Evolutionary conservation across 2,113 vertebrate genomes (phyloP), one percentile per base, ranked within the genome.

Genomic region (Tor tambroides): DNA sequence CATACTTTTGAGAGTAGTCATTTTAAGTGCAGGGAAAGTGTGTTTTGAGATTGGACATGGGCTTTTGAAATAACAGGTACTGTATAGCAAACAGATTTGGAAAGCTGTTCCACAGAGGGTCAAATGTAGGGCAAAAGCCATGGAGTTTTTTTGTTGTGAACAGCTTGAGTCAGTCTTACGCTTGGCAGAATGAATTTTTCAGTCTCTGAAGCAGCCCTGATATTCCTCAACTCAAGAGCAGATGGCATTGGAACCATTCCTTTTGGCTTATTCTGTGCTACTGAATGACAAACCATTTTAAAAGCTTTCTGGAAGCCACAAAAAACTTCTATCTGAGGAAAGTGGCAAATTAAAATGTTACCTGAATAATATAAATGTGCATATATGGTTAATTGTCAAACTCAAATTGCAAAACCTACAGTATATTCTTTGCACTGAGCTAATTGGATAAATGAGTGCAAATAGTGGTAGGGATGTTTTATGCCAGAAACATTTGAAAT

Each of bases 181-280:
- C 77, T 56, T 59, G 77, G 51, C 77, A 35, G 51, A 35, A 80
- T 80, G 17, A 8, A 38, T 80, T 75, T 35, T 59, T 59, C 72
- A 76, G 72, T 46, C 11, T 75, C 38, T 75, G 72, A 75, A 75
- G 38, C 43, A 9, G 30, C 30, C 30, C 28, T 80, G 51, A 35
- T 80, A 80, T 80, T 80, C 51, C 30, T 80, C 77, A 59, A 80
- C 77, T 59, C 21, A 35, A 80, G 76, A 79, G 77, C 77, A 80
- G 77, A 80, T 59, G 77, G 77, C 77, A 35, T 59, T 80, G 77
- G 77, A 80, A 59, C 51, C 14, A 59, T 59, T 80, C 77, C 51
- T 59, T 59, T 56, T 59, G 77, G 51, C 30, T 35, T 59, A 30
- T 38, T 38, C 77, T 38, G 12, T 80, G 30, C 51, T 30, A 59